These are phyloP conservation scores for Enteromius anoplus DNA, from an alignment of 2,797 vertebrate genomes.

Conservation along the genomic window DNA sequence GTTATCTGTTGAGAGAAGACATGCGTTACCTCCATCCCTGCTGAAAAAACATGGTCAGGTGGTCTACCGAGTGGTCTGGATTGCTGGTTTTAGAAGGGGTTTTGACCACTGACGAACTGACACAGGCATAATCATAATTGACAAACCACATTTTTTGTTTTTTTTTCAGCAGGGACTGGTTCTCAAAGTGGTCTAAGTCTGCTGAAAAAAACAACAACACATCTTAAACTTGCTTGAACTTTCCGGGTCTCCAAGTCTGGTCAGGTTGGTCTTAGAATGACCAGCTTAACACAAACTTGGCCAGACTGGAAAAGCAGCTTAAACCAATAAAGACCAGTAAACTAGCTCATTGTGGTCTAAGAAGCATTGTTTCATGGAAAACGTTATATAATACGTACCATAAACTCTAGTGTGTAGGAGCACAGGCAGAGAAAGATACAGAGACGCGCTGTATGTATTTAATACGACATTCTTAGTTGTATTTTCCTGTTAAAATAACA, in stretches of 20 bases:
- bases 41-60: not conserved
- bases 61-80: not conserved
- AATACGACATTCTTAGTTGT: no score
- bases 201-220: not conserved
- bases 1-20: conserved; percentile 83
- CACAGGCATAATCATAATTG: not conserved
- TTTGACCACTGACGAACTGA: not conserved
- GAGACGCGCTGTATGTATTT: no score
- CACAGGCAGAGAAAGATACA: no score
- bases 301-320: not conserved
- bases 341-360: not conserved
- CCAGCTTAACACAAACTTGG: not conserved
- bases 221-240: not conserved
- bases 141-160: not conserved
- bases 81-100: not conserved
- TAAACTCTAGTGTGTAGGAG: no score
- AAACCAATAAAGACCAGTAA: not conserved
- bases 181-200: not conserved
- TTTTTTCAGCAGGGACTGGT: not conserved
- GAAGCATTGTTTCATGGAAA: not conserved
- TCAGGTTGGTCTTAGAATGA: not conserved
- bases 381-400: not conserved
- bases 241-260: not conserved
- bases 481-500: no score
- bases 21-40: conserved; percentile 3